Base-by-base conservation (phyloP, 2,113 vertebrate genomes). In the Holacanthus passer region DNA sequence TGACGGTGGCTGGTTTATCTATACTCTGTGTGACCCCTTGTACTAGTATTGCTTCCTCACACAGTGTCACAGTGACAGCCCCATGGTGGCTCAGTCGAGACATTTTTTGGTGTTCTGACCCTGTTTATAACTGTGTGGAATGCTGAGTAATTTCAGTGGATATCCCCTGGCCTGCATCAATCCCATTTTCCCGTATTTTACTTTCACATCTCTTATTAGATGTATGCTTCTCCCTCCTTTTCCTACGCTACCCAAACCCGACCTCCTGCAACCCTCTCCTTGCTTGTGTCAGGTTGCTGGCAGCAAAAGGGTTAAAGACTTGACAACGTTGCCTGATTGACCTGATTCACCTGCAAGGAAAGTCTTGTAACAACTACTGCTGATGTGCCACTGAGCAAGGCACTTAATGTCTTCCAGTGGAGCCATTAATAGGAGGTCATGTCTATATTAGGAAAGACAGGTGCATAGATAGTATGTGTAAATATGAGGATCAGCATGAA, bases 401-500 rank as follows among this genome's bases (percentile, higher is more conserved):
- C 27, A 73, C 48, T 41, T 19, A 68, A 60, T 41, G 39, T 78
- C 64, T 58, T n/a, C 70, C 62, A 81, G n/a, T 29, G 41, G 10
- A 85, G 75, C 63, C 32, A 35, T 70, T 22, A 73, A 73, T 53
- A 58, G 41, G 31, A 50, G 55, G 20, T 29, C 41, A 9, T 60
- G 35, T 77, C 59, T 77, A 52, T 67, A 58, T 73, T 50, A 53
- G 41, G 32, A 71, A 48, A 19, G 27, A 31, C 39, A 72, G 24
- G 29, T 31, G 63, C 67, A 72, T 35, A 24, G 39, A 59, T 47
- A 64, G 22, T 55, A 65, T 70, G 74, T 80, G 5, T 55, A 63
- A 82, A 85, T 52, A 81, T 64, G 24, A 62, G 45, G 55, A 84
- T 85, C 56, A 77, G 73, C 69, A 87, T 70, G 55, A 85, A 31